phyloP scores from a whole-genome alignment of 2,113 vertebrate genomes.

The Trichomycterus rosablanca region DNA sequence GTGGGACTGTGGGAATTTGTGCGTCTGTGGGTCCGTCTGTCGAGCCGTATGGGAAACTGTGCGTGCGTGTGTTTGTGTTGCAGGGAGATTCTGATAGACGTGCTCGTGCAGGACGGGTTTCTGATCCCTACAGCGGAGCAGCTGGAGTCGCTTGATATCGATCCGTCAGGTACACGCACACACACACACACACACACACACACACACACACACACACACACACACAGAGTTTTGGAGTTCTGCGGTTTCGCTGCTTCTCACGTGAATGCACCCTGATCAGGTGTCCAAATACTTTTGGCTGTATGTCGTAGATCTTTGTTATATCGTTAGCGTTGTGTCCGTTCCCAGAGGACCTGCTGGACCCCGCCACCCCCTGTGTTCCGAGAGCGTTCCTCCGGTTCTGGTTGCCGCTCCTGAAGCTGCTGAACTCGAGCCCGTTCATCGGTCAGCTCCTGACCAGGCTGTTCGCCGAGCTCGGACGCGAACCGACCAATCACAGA shows the following conservation, averaged over 20 bases:
- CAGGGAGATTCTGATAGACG: conserved; percentile 70
- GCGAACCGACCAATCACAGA: conserved; percentile 59
- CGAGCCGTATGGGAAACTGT: too few species aligned
- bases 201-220: conserved; percentile 1
- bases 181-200: background rate
- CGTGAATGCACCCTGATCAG: too few species aligned
- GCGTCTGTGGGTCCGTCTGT: too few species aligned
- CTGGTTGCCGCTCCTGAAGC: conserved; percentile 85
- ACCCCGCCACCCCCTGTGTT: conserved; percentile 51
- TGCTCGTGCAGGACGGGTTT: conserved; percentile 83
- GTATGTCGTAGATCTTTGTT: too few species aligned
- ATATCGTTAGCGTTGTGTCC: too few species aligned
- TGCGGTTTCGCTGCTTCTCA: too few species aligned
- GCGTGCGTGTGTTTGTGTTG: conserved; percentile 8
- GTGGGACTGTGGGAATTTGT: conserved; percentile 45
- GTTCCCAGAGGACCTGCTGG: conserved; percentile 16
- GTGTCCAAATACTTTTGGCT: too few species aligned
- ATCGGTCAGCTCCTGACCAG: conserved; percentile 80
- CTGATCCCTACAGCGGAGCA: conserved; percentile 84
- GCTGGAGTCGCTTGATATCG: conserved; percentile 75
- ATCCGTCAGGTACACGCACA: conserved; percentile 63
- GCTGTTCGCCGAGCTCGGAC: conserved; percentile 73
- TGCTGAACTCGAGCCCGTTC: conserved; percentile 74
- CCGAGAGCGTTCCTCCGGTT: conserved; percentile 76
- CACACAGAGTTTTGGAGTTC: too few species aligned